Evolutionary conservation across 2,888 invertebrate species (phyloP).

Genomic region (Ariolimax columbianus): DNA sequence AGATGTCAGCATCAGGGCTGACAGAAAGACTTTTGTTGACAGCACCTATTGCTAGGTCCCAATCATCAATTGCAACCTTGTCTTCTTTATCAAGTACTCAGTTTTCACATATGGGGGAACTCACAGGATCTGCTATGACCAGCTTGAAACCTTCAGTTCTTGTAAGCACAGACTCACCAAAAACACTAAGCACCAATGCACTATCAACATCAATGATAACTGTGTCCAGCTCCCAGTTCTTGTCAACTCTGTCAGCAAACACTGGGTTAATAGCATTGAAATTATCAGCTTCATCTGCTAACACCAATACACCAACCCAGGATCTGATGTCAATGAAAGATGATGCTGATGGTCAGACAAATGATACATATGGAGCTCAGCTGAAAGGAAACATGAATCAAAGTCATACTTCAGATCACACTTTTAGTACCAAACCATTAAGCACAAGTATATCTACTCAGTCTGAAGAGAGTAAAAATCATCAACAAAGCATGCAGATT

Average conservation of each 20-base stretch:
- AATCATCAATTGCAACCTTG: neutral
- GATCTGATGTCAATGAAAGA: neutral
- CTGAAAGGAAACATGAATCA: neutral
- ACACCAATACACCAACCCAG: neutral
- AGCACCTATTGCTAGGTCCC: neutral
- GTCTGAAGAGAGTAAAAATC: neutral
- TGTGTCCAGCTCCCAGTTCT: slow-evolving; percentile 19
- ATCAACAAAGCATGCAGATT: slow-evolving; percentile 12
- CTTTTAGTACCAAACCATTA: neutral
- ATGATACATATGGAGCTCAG: neutral
- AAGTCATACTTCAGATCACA: neutral
- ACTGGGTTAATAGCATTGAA: slow-evolving; percentile 42
- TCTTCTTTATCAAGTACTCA: neutral
- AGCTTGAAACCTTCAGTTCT: slow-evolving; percentile 5
- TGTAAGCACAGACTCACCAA: slow-evolving; percentile 9
- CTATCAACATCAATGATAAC: neutral
- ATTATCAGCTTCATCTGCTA: slow-evolving; percentile 19
- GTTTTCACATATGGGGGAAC: neutral
- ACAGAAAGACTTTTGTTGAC: slow-evolving; percentile 22
- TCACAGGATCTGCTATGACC: slow-evolving; percentile 9
- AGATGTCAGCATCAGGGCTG: slow-evolving; percentile 24
- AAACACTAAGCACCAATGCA: neutral
- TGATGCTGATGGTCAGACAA: neutral
- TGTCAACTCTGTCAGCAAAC: slow-evolving; percentile 29
- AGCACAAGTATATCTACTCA: neutral